phyloP scores from a whole-genome alignment of 1,140 invertebrate genomes.

The Formica selysi region DNA sequence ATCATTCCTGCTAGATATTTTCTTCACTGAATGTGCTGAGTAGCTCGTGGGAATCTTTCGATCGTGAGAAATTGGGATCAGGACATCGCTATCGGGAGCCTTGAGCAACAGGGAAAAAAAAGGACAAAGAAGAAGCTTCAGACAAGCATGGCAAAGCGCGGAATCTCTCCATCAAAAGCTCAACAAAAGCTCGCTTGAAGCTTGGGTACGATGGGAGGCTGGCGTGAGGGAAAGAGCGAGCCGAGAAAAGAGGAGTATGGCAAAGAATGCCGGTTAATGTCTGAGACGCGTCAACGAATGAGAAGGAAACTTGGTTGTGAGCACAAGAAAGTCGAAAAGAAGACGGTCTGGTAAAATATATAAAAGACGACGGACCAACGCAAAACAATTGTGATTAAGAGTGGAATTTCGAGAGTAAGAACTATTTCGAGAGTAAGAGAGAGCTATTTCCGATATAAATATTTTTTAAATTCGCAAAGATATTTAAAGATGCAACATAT shows the following conservation, averaged over 20 bases:
- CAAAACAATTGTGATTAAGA: conserved; percentile 49
- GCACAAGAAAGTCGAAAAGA: conserved; percentile 58
- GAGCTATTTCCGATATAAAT: background rate
- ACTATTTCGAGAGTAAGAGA: background rate
- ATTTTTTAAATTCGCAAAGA: too few relatives aligned
- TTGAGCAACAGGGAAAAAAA: conserved; percentile 33
- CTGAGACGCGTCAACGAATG: conserved; percentile 70
- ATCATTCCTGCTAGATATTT: conserved; percentile 43
- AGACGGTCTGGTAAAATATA: conserved; percentile 15
- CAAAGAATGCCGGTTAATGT: conserved; percentile 74
- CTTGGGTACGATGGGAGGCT: conserved; percentile 63
- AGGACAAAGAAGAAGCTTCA: conserved; percentile 63
- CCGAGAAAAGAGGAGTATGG: conserved; percentile 39
- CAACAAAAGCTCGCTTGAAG: conserved; percentile 74
- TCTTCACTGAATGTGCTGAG: conserved; percentile 65
- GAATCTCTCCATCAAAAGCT: conserved; percentile 78
- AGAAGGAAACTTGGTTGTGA: conserved; percentile 23
- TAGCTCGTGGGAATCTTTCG: conserved; percentile 63
- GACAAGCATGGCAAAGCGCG: conserved; percentile 75
- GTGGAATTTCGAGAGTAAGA: conserved; percentile 14
- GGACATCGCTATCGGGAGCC: conserved; percentile 62
- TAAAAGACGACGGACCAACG: conserved; percentile 37
- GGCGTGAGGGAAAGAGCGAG: conserved; percentile 51
- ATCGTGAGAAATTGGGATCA: conserved; percentile 71
- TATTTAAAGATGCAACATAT: too few relatives aligned